Evolutionary conservation across 2,888 invertebrate genomes (phyloP).

Genomic region (Drosophila vallismaia): DNA sequence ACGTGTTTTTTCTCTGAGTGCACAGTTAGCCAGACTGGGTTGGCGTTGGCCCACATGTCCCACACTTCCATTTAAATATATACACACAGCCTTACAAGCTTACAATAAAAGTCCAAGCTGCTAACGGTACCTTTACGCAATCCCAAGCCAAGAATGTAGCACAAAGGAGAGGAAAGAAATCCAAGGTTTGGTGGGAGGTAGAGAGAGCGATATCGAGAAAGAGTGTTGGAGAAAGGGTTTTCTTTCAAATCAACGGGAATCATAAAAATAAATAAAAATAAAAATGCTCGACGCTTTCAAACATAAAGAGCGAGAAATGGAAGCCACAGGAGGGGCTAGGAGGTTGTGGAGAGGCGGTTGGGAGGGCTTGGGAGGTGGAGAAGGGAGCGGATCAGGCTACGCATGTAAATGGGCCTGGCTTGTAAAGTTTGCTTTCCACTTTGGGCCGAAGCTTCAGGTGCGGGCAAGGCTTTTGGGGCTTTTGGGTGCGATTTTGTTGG

Average conservation of each 20-base stretch:
- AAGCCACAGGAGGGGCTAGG: slow-evolving; percentile 6
- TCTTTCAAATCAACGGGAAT: slow-evolving; percentile 57
- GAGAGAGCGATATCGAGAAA: slow-evolving; percentile 17
- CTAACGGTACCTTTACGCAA: slow-evolving; percentile 75
- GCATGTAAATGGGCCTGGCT: slow-evolving; percentile 68
- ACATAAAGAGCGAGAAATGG: slow-evolving; percentile 60
- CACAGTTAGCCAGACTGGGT: slow-evolving; percentile 23
- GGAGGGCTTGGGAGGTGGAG: neutral
- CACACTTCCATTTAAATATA: slow-evolving; percentile 75
- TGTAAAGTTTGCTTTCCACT: slow-evolving; percentile 71
- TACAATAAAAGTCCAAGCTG: slow-evolving; percentile 48
- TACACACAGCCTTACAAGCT: slow-evolving; percentile 37
- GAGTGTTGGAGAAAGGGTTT: slow-evolving; percentile 69
- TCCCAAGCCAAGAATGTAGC: slow-evolving; percentile 66
- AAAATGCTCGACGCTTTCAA: slow-evolving; percentile 73
- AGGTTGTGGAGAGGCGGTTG: slow-evolving; percentile 13
- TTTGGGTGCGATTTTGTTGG: slow-evolving; percentile 44
- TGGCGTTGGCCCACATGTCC: slow-evolving; percentile 64
- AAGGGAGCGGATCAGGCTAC: slow-evolving; percentile 36
- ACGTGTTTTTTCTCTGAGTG: neutral
- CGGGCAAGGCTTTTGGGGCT: slow-evolving; percentile 33
- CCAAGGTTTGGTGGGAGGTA: slow-evolving; percentile 10
- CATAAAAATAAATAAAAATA: slow-evolving; percentile 61
- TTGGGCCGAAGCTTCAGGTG: slow-evolving; percentile 68
- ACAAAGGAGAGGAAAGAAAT: slow-evolving; percentile 34